phyloP scores from a whole-genome alignment of 1,140 invertebrate genomes.

The Drosophila grimshawi region DNA sequence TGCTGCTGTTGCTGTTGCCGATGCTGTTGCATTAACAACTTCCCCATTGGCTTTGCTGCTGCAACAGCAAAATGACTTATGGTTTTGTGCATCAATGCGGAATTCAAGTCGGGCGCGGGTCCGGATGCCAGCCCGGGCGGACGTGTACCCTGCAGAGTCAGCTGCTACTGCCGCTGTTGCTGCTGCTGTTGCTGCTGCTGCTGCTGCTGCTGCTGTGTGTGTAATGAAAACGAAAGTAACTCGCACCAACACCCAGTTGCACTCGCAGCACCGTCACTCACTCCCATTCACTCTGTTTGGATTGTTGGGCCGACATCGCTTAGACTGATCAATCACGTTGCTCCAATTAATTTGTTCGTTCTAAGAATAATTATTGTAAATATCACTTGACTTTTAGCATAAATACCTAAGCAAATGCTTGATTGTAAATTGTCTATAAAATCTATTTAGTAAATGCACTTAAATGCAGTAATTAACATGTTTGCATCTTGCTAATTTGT shows the following conservation, averaged over 20 bases:
- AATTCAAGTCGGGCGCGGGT: constrained; percentile 59
- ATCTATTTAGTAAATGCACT: background rate
- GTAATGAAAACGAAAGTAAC: constrained; percentile 81
- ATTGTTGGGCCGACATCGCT: constrained; percentile 43
- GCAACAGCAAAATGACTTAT: constrained; percentile 68
- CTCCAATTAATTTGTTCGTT: background rate
- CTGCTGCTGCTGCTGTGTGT: constrained; percentile 16
- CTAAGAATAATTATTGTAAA: background rate
- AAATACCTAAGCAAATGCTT: background rate
- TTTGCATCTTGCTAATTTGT: background rate
- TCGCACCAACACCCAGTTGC: constrained; percentile 47
- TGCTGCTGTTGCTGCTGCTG: constrained; percentile 11
- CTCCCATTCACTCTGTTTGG: constrained; percentile 14
- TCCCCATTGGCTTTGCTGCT: constrained; percentile 65
- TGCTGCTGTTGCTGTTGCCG: constrained; percentile 28
- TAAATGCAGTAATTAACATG: constrained; percentile 15
- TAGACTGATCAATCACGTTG: constrained; percentile 49
- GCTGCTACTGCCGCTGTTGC: constrained; percentile 36
- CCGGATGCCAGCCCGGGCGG: constrained; percentile 26
- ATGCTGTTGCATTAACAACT: constrained; percentile 75
- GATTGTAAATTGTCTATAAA: background rate
- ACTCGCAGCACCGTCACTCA: constrained; percentile 22
- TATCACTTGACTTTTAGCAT: constrained; percentile 3
- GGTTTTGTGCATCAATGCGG: constrained; percentile 77
- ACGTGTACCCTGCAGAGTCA: constrained; percentile 38